Percentiles rank a stretch among this genome's conserved stretches.
These are phyloP conservation scores for Noctua fimbriata DNA, from an alignment of 2,888 invertebrate genomes.

Conservation along the genomic window DNA sequence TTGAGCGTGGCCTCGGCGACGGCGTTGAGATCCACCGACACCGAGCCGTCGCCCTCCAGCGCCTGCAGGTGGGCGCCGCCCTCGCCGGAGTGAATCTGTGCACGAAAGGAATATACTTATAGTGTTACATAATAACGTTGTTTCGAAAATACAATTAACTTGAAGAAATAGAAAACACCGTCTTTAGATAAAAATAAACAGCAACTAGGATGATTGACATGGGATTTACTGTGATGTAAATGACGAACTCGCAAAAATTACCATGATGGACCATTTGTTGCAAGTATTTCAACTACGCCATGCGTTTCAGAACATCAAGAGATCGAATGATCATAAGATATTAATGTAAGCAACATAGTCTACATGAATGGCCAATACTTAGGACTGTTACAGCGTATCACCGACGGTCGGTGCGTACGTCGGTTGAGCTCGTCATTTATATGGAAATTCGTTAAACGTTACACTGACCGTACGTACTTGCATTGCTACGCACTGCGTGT, in stretches of 20 bases:
- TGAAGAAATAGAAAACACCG: neutral
- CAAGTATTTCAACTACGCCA: neutral
- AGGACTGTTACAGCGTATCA: neutral
- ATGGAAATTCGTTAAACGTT: neutral
- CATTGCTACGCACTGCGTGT: neutral
- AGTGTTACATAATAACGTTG: neutral
- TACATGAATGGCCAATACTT: neutral
- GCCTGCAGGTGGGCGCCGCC: conserved; percentile 93
- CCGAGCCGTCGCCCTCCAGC: conserved; percentile 93
- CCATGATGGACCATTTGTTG: neutral
- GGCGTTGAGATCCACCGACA: conserved; percentile 96
- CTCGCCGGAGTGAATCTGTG: conserved; percentile 92
- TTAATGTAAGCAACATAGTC: neutral
- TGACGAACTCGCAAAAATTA: neutral
- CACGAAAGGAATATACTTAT: neutral
- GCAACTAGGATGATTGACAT: neutral
- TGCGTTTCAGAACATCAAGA: neutral
- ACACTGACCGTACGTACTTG: neutral
- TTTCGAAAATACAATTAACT: neutral
- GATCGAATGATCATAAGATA: neutral
- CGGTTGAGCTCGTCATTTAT: neutral
- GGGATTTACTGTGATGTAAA: neutral
- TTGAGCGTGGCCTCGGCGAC: conserved; percentile 97
- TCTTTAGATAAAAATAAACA: neutral
- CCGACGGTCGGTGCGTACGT: neutral